phyloP scores from a whole-genome alignment of 2,113 vertebrate genomes.

The Danio rerio region DNA sequence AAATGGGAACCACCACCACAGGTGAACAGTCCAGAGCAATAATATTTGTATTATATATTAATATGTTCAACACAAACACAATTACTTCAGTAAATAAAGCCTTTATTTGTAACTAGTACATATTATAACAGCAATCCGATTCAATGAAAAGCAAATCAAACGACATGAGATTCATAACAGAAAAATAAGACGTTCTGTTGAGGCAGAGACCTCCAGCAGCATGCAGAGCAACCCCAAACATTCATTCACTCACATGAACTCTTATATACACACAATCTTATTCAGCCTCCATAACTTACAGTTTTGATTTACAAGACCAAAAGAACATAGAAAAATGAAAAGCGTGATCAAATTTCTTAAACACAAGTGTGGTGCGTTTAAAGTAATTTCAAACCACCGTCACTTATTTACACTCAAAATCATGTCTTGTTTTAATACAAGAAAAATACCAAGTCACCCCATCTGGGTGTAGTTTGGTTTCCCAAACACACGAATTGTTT shows the following conservation, averaged over 20 bases:
- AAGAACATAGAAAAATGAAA: constrained; percentile 25
- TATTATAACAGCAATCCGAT: neutral
- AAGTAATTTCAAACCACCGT: neutral
- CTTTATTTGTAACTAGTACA: constrained; percentile 38
- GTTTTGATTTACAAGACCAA: constrained; percentile 22
- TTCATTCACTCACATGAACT: neutral
- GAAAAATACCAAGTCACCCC: neutral
- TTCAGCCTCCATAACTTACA: neutral
- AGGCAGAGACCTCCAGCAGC: neutral
- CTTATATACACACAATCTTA: neutral
- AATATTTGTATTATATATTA: too few species aligned
- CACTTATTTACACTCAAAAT: neutral
- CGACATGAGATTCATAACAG: neutral
- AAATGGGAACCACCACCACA: too few species aligned
- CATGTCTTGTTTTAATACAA: constrained; percentile 46
- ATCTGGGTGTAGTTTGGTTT: constrained; percentile 35
- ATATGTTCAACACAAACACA: neutral
- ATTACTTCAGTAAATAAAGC: neutral
- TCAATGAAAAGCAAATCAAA: constrained; percentile 10
- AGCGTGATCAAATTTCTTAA: neutral
- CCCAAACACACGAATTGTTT: constrained; percentile 29
- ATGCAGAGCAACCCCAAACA: neutral
- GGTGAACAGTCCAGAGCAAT: too few species aligned
- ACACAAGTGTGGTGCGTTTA: neutral
- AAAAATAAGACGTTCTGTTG: constrained; percentile 13